These are phyloP conservation scores for Kryptolebias ocellatus DNA, from an alignment of 2,797 vertebrate species.

Conservation along the genomic window DNA sequence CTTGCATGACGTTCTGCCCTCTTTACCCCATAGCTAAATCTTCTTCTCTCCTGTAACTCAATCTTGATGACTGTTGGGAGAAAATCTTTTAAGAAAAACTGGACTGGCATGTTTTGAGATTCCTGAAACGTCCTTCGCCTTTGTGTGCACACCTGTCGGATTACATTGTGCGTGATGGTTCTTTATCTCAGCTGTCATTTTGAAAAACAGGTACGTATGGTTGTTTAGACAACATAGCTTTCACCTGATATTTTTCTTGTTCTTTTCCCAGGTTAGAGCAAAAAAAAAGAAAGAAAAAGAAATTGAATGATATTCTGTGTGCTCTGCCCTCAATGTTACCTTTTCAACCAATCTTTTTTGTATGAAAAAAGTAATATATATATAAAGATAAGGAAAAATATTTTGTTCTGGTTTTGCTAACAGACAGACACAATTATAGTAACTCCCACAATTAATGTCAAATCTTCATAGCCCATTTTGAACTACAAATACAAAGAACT, in stretches of 20 bases:
- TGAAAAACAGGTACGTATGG: constrained; percentile 11
- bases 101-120: constrained; percentile 63
- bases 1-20: constrained; percentile 49
- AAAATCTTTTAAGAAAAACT: constrained; percentile 54
- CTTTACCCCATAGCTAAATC: constrained; percentile 50
- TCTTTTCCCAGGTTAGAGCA: background rate
- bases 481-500: too few relatives aligned
- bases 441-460: too few relatives aligned
- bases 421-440: too few relatives aligned
- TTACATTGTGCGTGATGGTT: constrained; percentile 17
- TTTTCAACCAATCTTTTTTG: too few relatives aligned
- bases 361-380: too few relatives aligned
- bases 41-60: constrained; percentile 54
- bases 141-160: constrained; percentile 33
- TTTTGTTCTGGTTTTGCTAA: too few relatives aligned
- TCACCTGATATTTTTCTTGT: constrained; percentile 1
- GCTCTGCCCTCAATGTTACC: too few relatives aligned
- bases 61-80: constrained; percentile 57
- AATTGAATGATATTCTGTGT: too few relatives aligned
- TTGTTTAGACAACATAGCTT: constrained; percentile 31
- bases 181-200: constrained; percentile 40
- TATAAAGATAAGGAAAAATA: too few relatives aligned
- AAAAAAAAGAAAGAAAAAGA: background rate
- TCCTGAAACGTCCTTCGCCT: constrained; percentile 34
- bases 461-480: too few relatives aligned